Evolutionary conservation across 2,888 invertebrate genomes (phyloP).

Genomic region (Cephus pulcher): DNA sequence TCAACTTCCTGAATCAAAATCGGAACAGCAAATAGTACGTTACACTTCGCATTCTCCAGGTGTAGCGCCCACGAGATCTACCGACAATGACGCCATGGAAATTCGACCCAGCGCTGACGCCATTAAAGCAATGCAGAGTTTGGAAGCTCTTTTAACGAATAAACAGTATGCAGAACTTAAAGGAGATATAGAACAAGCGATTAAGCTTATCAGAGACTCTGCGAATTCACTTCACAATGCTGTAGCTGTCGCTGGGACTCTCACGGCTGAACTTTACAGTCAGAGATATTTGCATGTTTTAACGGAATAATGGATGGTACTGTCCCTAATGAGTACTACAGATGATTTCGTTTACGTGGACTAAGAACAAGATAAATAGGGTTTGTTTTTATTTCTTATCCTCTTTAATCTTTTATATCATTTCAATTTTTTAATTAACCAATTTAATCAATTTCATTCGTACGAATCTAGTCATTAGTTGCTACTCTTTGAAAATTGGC

Average conservation of each 20-base stretch:
- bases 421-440: background rate
- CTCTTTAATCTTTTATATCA: background rate
- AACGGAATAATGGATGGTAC: conserved; percentile 38
- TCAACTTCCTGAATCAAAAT: conserved; percentile 70
- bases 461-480: conserved; percentile 9
- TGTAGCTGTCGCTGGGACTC: conserved; percentile 64
- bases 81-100: conserved; percentile 54
- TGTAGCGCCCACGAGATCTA: conserved; percentile 52
- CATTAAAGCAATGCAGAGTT: conserved; percentile 62
- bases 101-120: conserved; percentile 64
- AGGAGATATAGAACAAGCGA: conserved; percentile 63
- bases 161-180: conserved; percentile 66
- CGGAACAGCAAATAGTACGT: conserved; percentile 62
- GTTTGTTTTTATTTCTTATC: background rate
- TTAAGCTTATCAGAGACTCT: conserved; percentile 68
- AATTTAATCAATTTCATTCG: background rate
- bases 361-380: background rate
- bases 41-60: conserved; percentile 61
- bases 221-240: conserved; percentile 71
- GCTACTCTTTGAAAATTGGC: background rate
- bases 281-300: conserved; percentile 60
- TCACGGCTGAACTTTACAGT: conserved; percentile 69
- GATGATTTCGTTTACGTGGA: background rate
- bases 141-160: conserved; percentile 63
- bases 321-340: background rate